Evolutionary conservation across 2,888 invertebrate species (phyloP).

Genomic region (Colostygia pectinataria): DNA sequence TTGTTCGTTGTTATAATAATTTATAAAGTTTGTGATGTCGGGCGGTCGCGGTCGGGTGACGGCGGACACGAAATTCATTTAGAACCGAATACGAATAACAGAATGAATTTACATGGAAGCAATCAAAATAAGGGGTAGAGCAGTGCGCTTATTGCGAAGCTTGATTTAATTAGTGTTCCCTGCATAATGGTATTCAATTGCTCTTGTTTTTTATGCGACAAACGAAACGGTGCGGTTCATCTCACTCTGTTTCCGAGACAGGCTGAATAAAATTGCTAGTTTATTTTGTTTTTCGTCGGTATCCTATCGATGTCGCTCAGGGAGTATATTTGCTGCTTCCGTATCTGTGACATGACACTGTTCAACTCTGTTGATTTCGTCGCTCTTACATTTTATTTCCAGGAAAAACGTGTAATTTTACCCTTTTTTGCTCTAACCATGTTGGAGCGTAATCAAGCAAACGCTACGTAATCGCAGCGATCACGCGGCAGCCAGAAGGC

Average conservation of each 20-base stretch:
- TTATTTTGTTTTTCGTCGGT: slow-evolving; percentile 28
- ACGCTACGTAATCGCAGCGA: slow-evolving; percentile 29
- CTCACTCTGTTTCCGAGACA: slow-evolving; percentile 22
- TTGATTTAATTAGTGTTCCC: slow-evolving; percentile 64
- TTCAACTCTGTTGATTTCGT: slow-evolving; percentile 26
- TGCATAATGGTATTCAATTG: slow-evolving; percentile 57
- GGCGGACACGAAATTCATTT: slow-evolving; percentile 66
- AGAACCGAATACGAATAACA: slow-evolving; percentile 62
- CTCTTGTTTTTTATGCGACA: slow-evolving; percentile 50
- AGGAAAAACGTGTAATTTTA: slow-evolving; percentile 14
- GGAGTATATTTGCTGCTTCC: slow-evolving; percentile 24
- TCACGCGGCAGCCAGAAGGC: slow-evolving; percentile 35
- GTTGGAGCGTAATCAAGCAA: slow-evolving; percentile 11
- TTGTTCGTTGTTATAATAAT: slow-evolving; percentile 66
- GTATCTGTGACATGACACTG: slow-evolving; percentile 21
- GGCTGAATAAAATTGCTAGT: slow-evolving; percentile 27
- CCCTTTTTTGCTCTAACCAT: slow-evolving; percentile 5
- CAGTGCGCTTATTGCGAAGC: slow-evolving; percentile 53
- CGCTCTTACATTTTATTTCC: slow-evolving; percentile 19
- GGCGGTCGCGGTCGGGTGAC: slow-evolving; percentile 54
- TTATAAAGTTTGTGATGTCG: slow-evolving; percentile 66
- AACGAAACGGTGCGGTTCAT: slow-evolving; percentile 37
- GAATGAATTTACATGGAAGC: slow-evolving; percentile 68
- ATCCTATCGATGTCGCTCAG: slow-evolving; percentile 21
- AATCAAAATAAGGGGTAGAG: slow-evolving; percentile 67